Percentiles rank a stretch among this genome's conserved stretches.
Conservation (phyloP, 2,888 invertebrate species). For the Pinctada fucata region DNA sequence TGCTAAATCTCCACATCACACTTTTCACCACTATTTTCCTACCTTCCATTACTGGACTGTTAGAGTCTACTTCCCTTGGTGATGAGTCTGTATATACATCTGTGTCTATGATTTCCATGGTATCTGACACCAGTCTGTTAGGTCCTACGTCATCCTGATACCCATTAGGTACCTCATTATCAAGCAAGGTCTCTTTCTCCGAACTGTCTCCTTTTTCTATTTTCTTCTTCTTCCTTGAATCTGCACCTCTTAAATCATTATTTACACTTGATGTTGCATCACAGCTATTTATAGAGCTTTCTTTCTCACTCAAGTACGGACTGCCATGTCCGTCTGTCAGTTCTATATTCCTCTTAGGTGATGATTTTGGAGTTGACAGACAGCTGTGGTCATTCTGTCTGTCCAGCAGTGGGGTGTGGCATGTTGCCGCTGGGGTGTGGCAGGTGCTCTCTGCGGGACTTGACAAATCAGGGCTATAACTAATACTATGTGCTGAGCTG, state of each 20-base stretch:
- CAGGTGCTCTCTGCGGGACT: slow-evolving; percentile 6
- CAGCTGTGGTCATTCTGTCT: neutral
- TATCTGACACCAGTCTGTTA: neutral
- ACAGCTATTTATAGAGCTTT: neutral
- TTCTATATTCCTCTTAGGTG: neutral
- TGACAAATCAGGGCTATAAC: slow-evolving; percentile 10
- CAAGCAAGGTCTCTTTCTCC: neutral
- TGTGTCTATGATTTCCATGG: slow-evolving; percentile 1
- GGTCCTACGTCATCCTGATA: neutral
- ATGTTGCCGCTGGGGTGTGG: neutral
- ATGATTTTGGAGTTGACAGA: neutral
- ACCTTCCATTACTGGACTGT: neutral
- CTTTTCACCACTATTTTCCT: neutral
- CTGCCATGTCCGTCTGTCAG: neutral
- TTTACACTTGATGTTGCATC: neutral
- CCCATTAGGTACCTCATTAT: neutral
- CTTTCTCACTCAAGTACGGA: neutral
- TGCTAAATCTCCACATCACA: too few species aligned
- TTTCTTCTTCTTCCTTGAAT: neutral
- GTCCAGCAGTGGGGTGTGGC: neutral
- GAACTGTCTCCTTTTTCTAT: neutral
- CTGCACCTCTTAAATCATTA: neutral
- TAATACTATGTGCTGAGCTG: slow-evolving; percentile 5
- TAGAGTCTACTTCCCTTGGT: neutral
- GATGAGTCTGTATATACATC: neutral